Base-by-base conservation (phyloP, 2,113 vertebrate genomes). In the Heterotilapia buettikoferi region DNA sequence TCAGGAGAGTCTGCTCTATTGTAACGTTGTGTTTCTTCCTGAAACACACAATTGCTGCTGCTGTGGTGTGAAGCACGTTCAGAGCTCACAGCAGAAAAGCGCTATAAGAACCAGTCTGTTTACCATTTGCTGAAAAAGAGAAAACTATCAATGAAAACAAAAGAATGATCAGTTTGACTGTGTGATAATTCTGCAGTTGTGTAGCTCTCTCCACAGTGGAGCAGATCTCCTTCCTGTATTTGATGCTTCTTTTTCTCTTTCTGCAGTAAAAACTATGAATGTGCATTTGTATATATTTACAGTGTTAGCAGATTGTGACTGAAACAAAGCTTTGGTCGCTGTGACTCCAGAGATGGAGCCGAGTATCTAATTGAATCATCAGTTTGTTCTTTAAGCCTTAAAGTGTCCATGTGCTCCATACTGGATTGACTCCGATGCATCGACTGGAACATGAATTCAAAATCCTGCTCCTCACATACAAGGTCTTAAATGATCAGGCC, bases 141-240 rank as follows among this genome's bases (percentile, higher is more conserved):
- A 52, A 9, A 52, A 2, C 18, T 31, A 6, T 61, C 16, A 2
- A 19, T 33, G 59, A 9, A 63, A 33, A 63, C 9, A 18, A 1
- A 0, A 33, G 29, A 19, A 4, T 33, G 0, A 19, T 63, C 9
- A 19, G 19, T 53, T n/a, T 21, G 3, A 33, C 29, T 21, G n/a
- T 63, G 9, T 33, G 13, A 31, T 6, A 9, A 0, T 33, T 63
- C 5, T 63, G 31, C 16, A 63, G 6, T 2, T 33, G 19, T n/a
- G 19, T 9, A n/a, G 52, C 19, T 33, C 57, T 61, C 26, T 1
- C 0, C 3, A 31, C 57, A 61, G 8, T 6, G 57, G 56, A 18
- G 8, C 57, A 61, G 14, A 31, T 61, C 14, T 61, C 57, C 57
- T 12, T 24, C n/a, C 53, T 24, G n/a, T 21, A 9, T 24, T 21